phyloP scores from a whole-genome alignment of 2,888 invertebrate genomes.

The Allygus modestus region DNA sequence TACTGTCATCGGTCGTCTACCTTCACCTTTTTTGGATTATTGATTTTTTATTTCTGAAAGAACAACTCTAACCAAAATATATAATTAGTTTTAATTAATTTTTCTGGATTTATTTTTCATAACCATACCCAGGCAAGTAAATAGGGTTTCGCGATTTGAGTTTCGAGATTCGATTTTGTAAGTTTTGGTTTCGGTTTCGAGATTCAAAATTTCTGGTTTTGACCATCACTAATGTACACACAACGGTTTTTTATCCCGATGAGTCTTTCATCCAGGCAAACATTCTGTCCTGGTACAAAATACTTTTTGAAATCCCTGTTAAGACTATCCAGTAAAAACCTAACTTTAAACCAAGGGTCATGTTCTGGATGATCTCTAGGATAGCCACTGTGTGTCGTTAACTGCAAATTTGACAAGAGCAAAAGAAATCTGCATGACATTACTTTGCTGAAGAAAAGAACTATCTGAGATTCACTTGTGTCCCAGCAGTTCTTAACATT shows the following conservation, averaged over 20 bases:
- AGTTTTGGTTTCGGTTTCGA: too few species aligned
- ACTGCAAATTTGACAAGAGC: not conserved
- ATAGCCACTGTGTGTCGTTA: not conserved
- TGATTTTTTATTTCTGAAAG: too few species aligned
- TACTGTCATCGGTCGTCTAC: too few species aligned
- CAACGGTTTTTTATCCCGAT: conserved; percentile 30
- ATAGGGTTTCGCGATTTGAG: too few species aligned
- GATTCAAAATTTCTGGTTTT: too few species aligned
- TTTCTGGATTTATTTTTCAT: too few species aligned
- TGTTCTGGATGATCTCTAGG: not conserved
- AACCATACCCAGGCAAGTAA: too few species aligned
- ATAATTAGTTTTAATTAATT: too few species aligned
- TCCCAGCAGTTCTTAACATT: conserved; percentile 18
- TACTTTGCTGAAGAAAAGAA: not conserved
- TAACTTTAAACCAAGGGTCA: conserved; percentile 32
- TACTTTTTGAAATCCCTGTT: conserved; percentile 5
- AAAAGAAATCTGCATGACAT: not conserved
- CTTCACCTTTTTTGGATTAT: too few species aligned
- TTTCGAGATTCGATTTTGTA: too few species aligned
- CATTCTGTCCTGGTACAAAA: not conserved
- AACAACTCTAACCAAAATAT: too few species aligned
- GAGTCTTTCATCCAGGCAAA: not conserved
- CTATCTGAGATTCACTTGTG: conserved; percentile 31
- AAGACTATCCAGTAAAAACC: conserved; percentile 4
- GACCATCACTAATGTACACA: not conserved